Base-by-base conservation (phyloP, 1,140 invertebrate species). In the Danaus melanippus region DNA sequence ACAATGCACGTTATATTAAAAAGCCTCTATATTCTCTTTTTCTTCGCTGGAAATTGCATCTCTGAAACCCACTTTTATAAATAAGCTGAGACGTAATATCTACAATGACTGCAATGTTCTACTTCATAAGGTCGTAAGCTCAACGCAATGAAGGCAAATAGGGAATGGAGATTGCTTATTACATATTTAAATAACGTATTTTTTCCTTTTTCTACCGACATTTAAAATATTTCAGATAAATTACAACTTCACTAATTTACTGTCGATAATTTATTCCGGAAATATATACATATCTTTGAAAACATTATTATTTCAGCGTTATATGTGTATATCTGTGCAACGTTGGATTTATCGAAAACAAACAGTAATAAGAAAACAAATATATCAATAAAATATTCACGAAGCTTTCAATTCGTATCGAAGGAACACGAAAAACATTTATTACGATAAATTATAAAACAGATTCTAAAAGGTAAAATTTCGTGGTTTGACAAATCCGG, bases 391-490 rank as follows among this genome's bases (percentile, higher is more conserved):
- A 4, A 32, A 32, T 32, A 32, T 32, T 32, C 21, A 32, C 21
- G 21, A 32, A 32, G 21, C 21, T 32, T 32, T 32, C 21, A 32
- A 32, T 32, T 32, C 21, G 21, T 3, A 4, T 32, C 21, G 21
- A 32, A 12, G 42, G 3, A 44, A 10, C 9, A 44, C 12, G 10
- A 44, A 10, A 44, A 44, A 6, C 10, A 10, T 44, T 46, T 50
- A 54, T 40, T 56, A 51, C 45, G 49, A 8, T 56, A 43, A 56
- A 44, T 52, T 51, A 52, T 46, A 42, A 12, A 49, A 11, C 17
- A 12, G 48, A 47, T 46, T 56, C 53, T 52, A 11, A 60, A 56
- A 60, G 53, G 53, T 60, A 45, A 60, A 60, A 44, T 60, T 59
- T 52, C 45, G 58, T 45, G 58, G 58, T 53, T 46, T 12, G 21